Conservation (phyloP, 30 jellyfish, hydroid and myxozoan genomes). For the Aurelia aurita complex sp. Pacific region DNA sequence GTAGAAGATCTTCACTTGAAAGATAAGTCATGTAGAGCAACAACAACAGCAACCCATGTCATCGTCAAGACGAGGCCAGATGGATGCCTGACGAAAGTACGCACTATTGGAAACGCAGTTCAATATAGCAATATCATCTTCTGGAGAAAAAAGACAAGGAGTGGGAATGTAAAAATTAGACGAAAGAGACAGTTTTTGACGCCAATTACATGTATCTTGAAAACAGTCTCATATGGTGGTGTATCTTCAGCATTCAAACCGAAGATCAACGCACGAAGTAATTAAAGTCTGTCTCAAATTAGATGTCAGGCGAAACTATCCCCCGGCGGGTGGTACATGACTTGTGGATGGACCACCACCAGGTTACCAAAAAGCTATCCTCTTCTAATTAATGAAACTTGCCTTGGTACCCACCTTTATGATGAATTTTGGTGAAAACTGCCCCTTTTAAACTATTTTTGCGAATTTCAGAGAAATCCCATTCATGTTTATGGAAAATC, state of each 20-base stretch:
- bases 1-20: neutral
- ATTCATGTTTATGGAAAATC: no score
- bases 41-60: neutral
- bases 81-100: neutral
- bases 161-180: neutral
- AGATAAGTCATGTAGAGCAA: neutral
- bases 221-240: neutral
- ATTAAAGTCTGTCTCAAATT: neutral
- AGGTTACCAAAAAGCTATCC: no score
- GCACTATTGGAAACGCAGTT: neutral
- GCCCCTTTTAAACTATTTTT: no score
- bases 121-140: neutral
- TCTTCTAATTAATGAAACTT: no score
- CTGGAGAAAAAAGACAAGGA: neutral
- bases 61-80: constrained; percentile 1
- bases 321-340: no score
- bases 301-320: no score
- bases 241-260: neutral
- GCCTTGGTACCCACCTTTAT: no score
- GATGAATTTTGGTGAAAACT: no score
- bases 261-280: neutral
- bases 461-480: no score
- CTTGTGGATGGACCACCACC: no score
- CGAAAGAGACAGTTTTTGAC: neutral
- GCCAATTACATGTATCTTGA: neutral